These are phyloP conservation scores for Pygocentrus nattereri DNA, from an alignment of 2,797 vertebrate genomes.

Conservation along the genomic window DNA sequence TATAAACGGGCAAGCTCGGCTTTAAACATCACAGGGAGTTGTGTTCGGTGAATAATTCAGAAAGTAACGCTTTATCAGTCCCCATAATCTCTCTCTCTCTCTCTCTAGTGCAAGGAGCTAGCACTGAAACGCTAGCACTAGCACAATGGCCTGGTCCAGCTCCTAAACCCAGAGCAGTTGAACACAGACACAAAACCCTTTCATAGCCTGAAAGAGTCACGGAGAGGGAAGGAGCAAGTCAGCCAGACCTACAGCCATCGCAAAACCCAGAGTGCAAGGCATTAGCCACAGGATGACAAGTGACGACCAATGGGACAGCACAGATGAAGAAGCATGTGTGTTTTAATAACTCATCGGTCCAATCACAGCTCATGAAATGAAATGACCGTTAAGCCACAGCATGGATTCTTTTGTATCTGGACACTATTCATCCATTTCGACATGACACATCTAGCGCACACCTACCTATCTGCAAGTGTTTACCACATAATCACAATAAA, in stretches of 20 bases:
- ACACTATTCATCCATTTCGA: slow-evolving; percentile 19
- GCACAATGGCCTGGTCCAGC: slow-evolving; percentile 43
- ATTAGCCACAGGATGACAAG: slow-evolving; percentile 49
- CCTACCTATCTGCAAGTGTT: slow-evolving; percentile 33
- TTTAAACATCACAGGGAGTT: slow-evolving; percentile 46
- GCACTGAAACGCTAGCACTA: slow-evolving; percentile 14
- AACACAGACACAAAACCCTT: slow-evolving; percentile 84
- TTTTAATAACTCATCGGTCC: slow-evolving; percentile 15
- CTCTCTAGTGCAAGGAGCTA: slow-evolving; percentile 10
- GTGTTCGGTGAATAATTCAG: slow-evolving; percentile 27
- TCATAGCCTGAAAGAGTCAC: slow-evolving; percentile 80
- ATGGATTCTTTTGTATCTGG: slow-evolving; percentile 39
- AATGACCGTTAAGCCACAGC: slow-evolving; percentile 53
- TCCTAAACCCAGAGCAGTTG: slow-evolving; percentile 76
- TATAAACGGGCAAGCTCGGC: slow-evolving; percentile 55
- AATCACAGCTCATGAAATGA: slow-evolving; percentile 41
- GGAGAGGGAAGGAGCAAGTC: slow-evolving; percentile 69
- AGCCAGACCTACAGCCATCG: slow-evolving; percentile 69
- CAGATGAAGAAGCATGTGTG: slow-evolving; percentile 30
- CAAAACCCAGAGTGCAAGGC: slow-evolving; percentile 48
- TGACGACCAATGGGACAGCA: slow-evolving; percentile 18
- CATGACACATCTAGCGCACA: slow-evolving; percentile 20
- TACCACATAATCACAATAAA: neutral
- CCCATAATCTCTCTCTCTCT: slow-evolving; percentile 23
- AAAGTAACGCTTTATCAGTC: slow-evolving; percentile 21